Base-by-base conservation (phyloP, 2,888 invertebrate genomes). In the Sphaerophoria rueppellii region DNA sequence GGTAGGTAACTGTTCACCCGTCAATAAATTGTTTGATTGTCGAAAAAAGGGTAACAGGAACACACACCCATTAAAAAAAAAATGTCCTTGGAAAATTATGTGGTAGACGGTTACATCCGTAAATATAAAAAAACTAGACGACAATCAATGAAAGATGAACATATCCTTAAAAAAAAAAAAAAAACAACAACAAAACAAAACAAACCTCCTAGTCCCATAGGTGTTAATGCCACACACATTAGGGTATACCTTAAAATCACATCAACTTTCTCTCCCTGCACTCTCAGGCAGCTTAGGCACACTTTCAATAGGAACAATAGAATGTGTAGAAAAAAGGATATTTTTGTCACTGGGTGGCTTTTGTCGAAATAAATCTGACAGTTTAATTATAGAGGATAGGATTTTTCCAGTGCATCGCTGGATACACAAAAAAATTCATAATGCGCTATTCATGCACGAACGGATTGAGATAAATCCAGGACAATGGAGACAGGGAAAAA, bases 321-420 rank as follows among this genome's bases (percentile, higher is more conserved):
- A 63, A 70, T 65, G 48, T 48, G 6, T 9, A 43, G 12, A 43
- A 80, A 81, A 55, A 77, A 60, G 61, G 73, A 76, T 82, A 69
- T 74, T 77, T 79, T 87, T 75, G 86, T 87, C 87, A 86, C 87
- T 87, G 87, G 88, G 87, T 87, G 87, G 79, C 88, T 88, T 43
- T 60, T 90, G 90, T 90, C 91, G 90, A 89, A 90, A 91, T 90
- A 91, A 65, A 91, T 91, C 91, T 88, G 91, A 91, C 90, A 91
- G 88, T 89, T 91, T 90, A 91, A 91, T 91, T 91, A 90, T 90
- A 24, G 24, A 24, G 24, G 24, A 24, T 24, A 89, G 70, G 40
- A 24, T 57, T 34, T 60, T 61, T 55, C 54, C 35, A 76, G 46
- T 40, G 48, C 72, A 73, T 57, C 32, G 16, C 9, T 9, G 11